phyloP scores from a whole-genome alignment of 2,888 invertebrate genomes.

The Habrosyne pyritoides region DNA sequence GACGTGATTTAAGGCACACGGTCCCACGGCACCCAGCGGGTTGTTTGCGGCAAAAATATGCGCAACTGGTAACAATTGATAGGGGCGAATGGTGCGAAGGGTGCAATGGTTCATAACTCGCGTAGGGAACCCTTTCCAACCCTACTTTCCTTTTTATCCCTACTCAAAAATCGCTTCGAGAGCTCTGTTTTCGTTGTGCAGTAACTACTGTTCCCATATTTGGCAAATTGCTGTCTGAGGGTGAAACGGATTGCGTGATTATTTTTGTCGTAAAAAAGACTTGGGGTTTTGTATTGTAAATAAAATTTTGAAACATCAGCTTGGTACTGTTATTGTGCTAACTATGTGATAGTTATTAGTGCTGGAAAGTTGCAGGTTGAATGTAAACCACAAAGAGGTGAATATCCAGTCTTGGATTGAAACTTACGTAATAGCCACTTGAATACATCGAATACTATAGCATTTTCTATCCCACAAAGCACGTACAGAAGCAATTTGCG shows the following conservation, averaged over 20 bases:
- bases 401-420: constrained; percentile 11
- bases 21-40: constrained; percentile 41
- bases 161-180: constrained; percentile 75
- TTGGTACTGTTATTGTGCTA: too few species aligned
- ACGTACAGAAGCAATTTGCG: constrained; percentile 48
- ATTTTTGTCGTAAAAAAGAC: constrained; percentile 17
- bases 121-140: constrained; percentile 66
- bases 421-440: constrained; percentile 9
- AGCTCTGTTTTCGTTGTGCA: constrained; percentile 63
- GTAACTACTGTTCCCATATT: constrained; percentile 74
- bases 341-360: too few species aligned
- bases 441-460: constrained; percentile 14
- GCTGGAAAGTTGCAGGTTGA: too few species aligned
- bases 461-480: constrained; percentile 32
- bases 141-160: constrained; percentile 73
- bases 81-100: constrained; percentile 48
- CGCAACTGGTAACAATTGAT: constrained; percentile 79
- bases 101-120: constrained; percentile 14
- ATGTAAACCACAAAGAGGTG: too few species aligned
- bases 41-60: constrained; percentile 70
- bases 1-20: constrained; percentile 38
- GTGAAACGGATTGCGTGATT: constrained; percentile 43
- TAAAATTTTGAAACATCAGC: neutral
- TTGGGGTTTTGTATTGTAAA: neutral
- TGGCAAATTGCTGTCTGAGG: constrained; percentile 51